Base-by-base conservation (phyloP, 2,888 invertebrate species). In the Caenorhabditis uteleia region DNA sequence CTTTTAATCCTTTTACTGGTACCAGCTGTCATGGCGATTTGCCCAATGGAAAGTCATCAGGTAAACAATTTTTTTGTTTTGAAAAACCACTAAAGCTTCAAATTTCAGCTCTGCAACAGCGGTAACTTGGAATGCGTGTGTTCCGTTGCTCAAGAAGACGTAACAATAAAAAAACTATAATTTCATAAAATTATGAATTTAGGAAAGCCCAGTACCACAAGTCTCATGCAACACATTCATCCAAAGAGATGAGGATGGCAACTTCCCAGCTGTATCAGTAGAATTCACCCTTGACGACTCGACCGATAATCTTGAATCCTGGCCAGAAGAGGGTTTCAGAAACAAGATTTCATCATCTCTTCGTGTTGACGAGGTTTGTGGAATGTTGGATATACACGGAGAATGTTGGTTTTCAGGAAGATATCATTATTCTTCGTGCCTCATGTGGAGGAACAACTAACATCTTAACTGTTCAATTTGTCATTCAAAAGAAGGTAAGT, bases 391-490 rank as follows among this genome's bases (percentile, higher is more conserved):
- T 33, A 1, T n/a, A 29, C 42, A 20, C 10, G 33, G 6, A 29
- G n/a, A 44, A 27, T n/a, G 34, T n/a, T 23, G 23, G 27, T 26
- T 47, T 56, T 38, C 40, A 78, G 78, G 72, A 77, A 12, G 68
- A 75, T 39, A 69, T 79, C 33, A 25, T 79, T 18, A 55, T 79
- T 47, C 65, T 78, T 16, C 70, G 79, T 7, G 60, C 69, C 16
- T 62, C 57, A 20, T 79, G 79, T 46, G n/a, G 51, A 8, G 68
- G 64, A 40, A 62, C 67, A 12, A 76, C 72, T n/a, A 66, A 75
- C 44, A 53, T 50, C 7, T 47, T 79, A 7, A 60, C 68, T 12
- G 73, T 79, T 29, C 79, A 79, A 53, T 79, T 79, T 43, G 75
- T 67, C 10, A 67, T 79, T 36, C 54, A 68, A 44, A 76, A 76